Evolutionary conservation across 2,888 invertebrate genomes (phyloP), one percentile per base, ranked within the genome.

Genomic region (Biston betularia): DNA sequence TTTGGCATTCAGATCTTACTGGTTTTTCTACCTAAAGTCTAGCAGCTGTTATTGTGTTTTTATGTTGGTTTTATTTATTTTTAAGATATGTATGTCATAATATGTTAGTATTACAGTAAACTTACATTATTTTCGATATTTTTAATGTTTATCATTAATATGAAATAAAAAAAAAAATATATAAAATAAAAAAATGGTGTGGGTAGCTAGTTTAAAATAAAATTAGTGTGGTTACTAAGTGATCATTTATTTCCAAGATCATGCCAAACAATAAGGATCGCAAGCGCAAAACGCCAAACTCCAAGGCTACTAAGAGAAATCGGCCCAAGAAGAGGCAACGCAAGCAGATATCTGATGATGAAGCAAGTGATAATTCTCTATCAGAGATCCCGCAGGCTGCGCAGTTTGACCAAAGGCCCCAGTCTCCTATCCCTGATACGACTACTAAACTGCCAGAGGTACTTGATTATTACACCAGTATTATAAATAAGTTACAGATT

Each of bases 371-470:
- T 45, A 89, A 88, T 6, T 67, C 77, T 1, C 63, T 74, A 6
- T 80, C 84, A 0, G 87, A 88, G 6, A 33, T n/a, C 8, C 68
- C 58, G 0, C 83, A 83, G 58, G 33, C 49, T 7, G 40, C 48
- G 9, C 83, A 82, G 34, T 86, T 85, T 8, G 67, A 76, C 4
- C 79, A 76, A 33, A 82, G 87, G 67, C 90, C 92, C 40, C 94
- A 93, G 0, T 94, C 95, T 55, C 95, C 95, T 14, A 82, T 95
- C 59, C 81, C 90, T 3, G 95, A 96, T 70, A 94, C 95, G 12
- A 93, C 94, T 6, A 90, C 94, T 9, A 96, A 96, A 80, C 83
- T 96, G 70, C 96, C 96, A 9, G 95, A 96, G 83, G 94, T 94
- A n/a, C 12, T 5, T 12, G n/a, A 44, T 44, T n/a, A 24, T 24